Conservation (phyloP, 2,797 vertebrate genomes). For the Melanotaenia nigrans region DNA sequence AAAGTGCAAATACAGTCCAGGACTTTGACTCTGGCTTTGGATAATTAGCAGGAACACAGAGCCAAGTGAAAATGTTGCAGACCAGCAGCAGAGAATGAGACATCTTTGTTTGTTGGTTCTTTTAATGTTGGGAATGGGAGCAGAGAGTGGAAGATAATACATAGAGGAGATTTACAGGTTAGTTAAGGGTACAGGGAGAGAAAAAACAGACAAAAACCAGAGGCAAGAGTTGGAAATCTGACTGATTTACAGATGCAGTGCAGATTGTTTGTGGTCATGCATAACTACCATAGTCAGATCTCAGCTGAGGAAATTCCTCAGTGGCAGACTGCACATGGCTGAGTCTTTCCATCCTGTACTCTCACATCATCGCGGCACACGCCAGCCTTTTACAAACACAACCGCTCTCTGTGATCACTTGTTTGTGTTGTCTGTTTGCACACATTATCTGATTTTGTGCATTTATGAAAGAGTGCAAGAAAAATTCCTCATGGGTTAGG, state of each 20-base stretch:
- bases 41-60: slow-evolving; percentile 52
- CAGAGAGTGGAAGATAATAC: background rate
- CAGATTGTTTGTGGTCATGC: slow-evolving; percentile 50
- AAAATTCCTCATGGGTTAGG: slow-evolving; percentile 57
- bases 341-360: background rate
- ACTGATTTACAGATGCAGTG: slow-evolving; percentile 39
- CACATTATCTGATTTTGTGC: slow-evolving; percentile 29
- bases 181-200: background rate
- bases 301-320: slow-evolving; percentile 43
- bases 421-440: slow-evolving; percentile 34
- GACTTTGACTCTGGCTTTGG: slow-evolving; percentile 8
- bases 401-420: slow-evolving; percentile 5
- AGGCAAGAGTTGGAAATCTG: background rate
- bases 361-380: slow-evolving; percentile 15
- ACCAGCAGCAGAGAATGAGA: slow-evolving; percentile 5
- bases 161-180: background rate
- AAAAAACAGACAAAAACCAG: background rate
- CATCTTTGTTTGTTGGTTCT: background rate
- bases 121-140: background rate
- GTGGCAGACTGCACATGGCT: slow-evolving; percentile 1
- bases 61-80: slow-evolving; percentile 48
- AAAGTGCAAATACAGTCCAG: slow-evolving; percentile 40
- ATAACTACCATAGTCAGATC: slow-evolving; percentile 33
- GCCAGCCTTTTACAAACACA: slow-evolving; percentile 12
- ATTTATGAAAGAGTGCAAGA: slow-evolving; percentile 23